Base-by-base conservation (phyloP, 2,113 vertebrate species). In the Ictidomys tridecemlineatus region DNA sequence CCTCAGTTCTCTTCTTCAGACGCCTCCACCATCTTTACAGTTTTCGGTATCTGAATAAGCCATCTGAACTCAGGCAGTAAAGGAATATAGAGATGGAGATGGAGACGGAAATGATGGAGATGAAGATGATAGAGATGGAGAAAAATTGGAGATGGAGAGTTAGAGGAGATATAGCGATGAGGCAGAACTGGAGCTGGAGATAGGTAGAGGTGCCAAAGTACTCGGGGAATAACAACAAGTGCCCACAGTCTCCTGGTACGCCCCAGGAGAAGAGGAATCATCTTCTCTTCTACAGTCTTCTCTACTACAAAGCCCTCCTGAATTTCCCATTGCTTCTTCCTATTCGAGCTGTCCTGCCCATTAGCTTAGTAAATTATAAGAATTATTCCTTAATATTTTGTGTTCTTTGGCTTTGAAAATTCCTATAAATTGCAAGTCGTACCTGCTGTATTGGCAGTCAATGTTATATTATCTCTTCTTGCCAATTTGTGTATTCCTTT, bases 221-320 rank as follows among this genome's bases (percentile, higher is more conserved):
- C 14, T 53, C 58, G 3, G 28, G 86, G 30, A 74, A 58, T 13
- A 34, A 63, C 2, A 63, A 63, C 12, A 30, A 22, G 53, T 2
- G 10, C 24, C 0, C 1, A 1, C 7, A 26, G 9, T 24, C 4
- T 39, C 1, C 28, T 0, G 14, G 11, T 14, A 16, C 11, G 53
- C 69, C n/a, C 70, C 48, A 13, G 72, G 34, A 74, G 39, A 20
- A 48, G 26, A 73, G 65, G 37, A 53, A 2, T 4, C 3, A 53
- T 14, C 51, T 14, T 53, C 13, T 53, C 4, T 53, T 53, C 51
- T 53, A 53, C 73, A 34, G 28, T 6, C 12, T 10, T 39, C 11
- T 85, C 74, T 51, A 11, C 39, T 13, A 18, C 63, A 65, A 24
- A 48, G 22, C 26, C 13, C 56, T 61, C 22, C 26, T 13, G 5